Conservation (phyloP, 2,888 invertebrate species). For the Melieria picta region DNA sequence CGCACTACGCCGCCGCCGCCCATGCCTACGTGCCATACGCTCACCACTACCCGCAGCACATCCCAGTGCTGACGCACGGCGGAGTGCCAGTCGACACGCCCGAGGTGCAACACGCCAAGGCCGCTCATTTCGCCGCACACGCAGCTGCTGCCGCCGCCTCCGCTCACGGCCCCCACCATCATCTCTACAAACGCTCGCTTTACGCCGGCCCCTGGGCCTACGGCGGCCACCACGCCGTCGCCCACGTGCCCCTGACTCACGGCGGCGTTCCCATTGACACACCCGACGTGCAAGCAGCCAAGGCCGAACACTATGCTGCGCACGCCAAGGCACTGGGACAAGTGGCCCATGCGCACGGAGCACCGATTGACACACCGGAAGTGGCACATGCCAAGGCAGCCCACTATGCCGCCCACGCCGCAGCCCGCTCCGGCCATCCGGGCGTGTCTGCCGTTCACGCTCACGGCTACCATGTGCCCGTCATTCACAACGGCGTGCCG, state of each 20-base stretch:
- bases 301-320: slow-evolving; percentile 65
- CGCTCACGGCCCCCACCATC: slow-evolving; percentile 58
- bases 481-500: slow-evolving; percentile 67
- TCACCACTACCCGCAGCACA: slow-evolving; percentile 51
- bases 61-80: slow-evolving; percentile 58
- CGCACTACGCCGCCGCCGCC: slow-evolving; percentile 51
- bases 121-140: slow-evolving; percentile 68
- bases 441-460: slow-evolving; percentile 44
- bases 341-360: slow-evolving; percentile 56
- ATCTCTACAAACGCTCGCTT: slow-evolving; percentile 66
- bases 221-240: slow-evolving; percentile 49
- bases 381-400: slow-evolving; percentile 65
- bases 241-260: slow-evolving; percentile 62
- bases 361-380: slow-evolving; percentile 67
- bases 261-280: slow-evolving; percentile 68
- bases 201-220: slow-evolving; percentile 61
- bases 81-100: slow-evolving; percentile 66
- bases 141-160: slow-evolving; percentile 64
- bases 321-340: slow-evolving; percentile 62
- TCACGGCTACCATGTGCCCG: slow-evolving; percentile 62
- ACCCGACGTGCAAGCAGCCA: slow-evolving; percentile 68
- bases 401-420: slow-evolving; percentile 65
- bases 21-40: slow-evolving; percentile 60
- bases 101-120: slow-evolving; percentile 68
- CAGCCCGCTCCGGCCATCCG: slow-evolving; percentile 59